Evolutionary conservation across 1,140 invertebrate genomes (phyloP).

Genomic region (Sarcophaga peregrina): DNA sequence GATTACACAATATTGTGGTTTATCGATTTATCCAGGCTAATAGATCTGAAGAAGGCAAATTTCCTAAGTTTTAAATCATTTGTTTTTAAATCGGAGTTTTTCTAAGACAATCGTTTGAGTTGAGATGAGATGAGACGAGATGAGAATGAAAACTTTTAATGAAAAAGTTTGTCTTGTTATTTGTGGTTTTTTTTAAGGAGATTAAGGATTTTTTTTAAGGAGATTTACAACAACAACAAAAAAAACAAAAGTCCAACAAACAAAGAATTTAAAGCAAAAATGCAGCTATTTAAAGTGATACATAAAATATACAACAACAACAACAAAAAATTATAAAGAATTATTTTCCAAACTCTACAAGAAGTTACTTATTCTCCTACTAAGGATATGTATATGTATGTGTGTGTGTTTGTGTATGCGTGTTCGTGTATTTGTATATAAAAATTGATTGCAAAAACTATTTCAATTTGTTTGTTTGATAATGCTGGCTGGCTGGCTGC

Average conservation of each 20-base stretch:
- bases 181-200: background rate
- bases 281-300: constrained; percentile 3
- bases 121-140: too few relatives aligned
- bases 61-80: background rate
- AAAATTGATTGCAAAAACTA: background rate
- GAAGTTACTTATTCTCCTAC: too few relatives aligned
- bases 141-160: constrained; percentile 5
- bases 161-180: constrained; percentile 20
- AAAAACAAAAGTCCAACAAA: too few relatives aligned
- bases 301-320: background rate
- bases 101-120: too few relatives aligned
- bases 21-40: background rate
- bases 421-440: background rate
- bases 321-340: too few relatives aligned
- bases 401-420: too few relatives aligned
- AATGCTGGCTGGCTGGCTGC: background rate
- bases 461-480: background rate
- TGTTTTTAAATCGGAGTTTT: too few relatives aligned
- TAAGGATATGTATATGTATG: too few relatives aligned
- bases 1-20: background rate
- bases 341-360: too few relatives aligned
- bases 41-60: background rate
- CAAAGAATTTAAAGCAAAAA: background rate
- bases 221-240: background rate
- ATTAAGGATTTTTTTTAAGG: background rate